Base-by-base conservation (phyloP, 2,113 vertebrate species). In the Actenoides hombroni region DNA sequence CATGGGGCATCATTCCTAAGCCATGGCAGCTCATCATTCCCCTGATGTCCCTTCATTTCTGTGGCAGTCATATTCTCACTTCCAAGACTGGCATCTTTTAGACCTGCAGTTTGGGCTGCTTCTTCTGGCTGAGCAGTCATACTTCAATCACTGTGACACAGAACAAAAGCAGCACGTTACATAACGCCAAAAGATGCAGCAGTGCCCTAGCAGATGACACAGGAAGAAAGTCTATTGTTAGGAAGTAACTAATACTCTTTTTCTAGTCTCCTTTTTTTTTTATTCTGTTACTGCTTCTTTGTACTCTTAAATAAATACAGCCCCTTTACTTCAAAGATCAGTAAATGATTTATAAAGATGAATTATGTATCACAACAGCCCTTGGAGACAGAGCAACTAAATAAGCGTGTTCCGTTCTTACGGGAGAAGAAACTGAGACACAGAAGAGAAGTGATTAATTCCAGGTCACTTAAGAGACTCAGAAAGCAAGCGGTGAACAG, bases 291-390 rank as follows among this genome's bases (percentile, higher is more conserved):
- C 77, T 74, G 69, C 37, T 95, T 67, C 86, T 94, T 75, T 85
- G 74, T 82, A 84, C 26, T 79, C 61, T 93, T 95, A 89, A 95
- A 90, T 85, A 95, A 92, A 89, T 67, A 85, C 83, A 87, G 54
- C 37, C 57, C 26, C 31, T 94, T 91, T 79, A 86, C 74, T 96
- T 84, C 91, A 94, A 87, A 94, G 91, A 89, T 65, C 63, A 79
- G 49, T 95, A 94, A 96, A 96, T 97, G 40, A 96, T 96, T 97
- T 96, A 95, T 93, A 92, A 94, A 82, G 81, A 94, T 97, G 91
- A 97, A 96, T 96, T 95, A 97, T 96, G 94, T 92, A 96, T 92
- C 86, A 92, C 88, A 89, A 91, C 81, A 84, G 77, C 54, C 88
- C 88, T 39, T 82, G 46, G 94, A 92, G 96, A 94, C 86, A 70